Evolutionary conservation across 2,113 vertebrate genomes (phyloP).

Genomic region (Saguinus imperator): DNA sequence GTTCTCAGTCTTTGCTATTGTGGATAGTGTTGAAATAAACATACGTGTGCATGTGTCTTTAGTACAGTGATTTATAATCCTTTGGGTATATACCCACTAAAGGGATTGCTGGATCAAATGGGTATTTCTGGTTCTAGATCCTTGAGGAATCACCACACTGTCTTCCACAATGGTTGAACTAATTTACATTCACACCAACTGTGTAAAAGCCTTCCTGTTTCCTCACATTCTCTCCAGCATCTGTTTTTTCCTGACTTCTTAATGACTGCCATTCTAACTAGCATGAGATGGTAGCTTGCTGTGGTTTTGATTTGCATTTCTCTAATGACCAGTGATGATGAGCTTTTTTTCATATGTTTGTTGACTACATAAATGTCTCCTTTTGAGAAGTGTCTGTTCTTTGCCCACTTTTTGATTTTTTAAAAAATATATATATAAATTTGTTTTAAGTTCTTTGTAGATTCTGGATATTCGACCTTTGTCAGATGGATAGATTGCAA

Average conservation of each 20-base stretch:
- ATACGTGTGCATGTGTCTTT: not conserved
- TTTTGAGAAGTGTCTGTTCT: not conserved
- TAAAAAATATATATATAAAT: not conserved
- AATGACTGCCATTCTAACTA: too few relatives aligned
- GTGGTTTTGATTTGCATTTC: not conserved
- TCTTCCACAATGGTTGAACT: too few relatives aligned
- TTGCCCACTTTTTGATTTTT: not conserved
- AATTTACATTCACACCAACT: too few relatives aligned
- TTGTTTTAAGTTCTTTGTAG: not conserved
- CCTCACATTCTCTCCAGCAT: too few relatives aligned
- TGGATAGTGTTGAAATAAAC: not conserved
- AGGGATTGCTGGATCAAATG: too few relatives aligned
- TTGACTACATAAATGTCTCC: not conserved
- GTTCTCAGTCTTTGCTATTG: not conserved
- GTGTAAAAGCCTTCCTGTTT: too few relatives aligned
- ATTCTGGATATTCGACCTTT: not conserved
- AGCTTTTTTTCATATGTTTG: not conserved
- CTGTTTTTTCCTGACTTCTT: too few relatives aligned
- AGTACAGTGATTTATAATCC: not conserved
- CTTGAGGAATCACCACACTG: too few relatives aligned
- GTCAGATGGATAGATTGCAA: not conserved
- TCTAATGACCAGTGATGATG: not conserved
- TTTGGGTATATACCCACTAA: too few relatives aligned
- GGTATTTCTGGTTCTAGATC: too few relatives aligned
- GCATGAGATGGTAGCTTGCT: not conserved